phyloP scores from a whole-genome alignment of 2,113 vertebrate species.

The Gavialis gangeticus region DNA sequence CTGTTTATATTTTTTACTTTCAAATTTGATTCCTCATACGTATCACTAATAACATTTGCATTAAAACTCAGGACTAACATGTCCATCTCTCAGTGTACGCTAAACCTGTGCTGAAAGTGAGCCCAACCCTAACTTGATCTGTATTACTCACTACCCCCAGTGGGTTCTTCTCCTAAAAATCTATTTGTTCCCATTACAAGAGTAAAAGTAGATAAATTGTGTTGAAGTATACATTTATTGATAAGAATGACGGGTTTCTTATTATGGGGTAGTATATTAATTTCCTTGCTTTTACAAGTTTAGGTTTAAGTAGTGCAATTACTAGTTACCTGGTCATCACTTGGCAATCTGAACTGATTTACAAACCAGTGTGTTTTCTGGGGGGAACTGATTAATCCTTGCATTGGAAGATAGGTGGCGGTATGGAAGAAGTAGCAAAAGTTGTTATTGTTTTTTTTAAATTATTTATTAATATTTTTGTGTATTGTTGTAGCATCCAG shows the following conservation, averaged over 20 bases:
- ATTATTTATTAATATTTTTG: not conserved
- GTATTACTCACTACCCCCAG: too few species aligned
- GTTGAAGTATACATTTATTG: not conserved
- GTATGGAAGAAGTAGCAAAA: not conserved
- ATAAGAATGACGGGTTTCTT: not conserved
- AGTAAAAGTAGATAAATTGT: not conserved
- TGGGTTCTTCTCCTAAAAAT: too few species aligned
- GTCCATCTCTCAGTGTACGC: too few species aligned
- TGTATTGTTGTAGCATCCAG: not conserved
- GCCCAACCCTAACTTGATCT: too few species aligned
- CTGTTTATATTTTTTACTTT: too few species aligned
- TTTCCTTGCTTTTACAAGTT: not conserved
- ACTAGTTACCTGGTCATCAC: accelerated
- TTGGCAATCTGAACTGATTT: not conserved
- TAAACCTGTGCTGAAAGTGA: too few species aligned
- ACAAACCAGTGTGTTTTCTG: not conserved
- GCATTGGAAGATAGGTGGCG: not conserved
- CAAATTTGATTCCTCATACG: too few species aligned
- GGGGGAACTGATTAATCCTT: not conserved
- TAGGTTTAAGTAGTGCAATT: not conserved
- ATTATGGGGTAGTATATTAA: not conserved
- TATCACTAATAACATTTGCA: too few species aligned
- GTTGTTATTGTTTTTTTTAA: not conserved
- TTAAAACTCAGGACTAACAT: too few species aligned
- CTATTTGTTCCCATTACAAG: too few species aligned